A percentile compares a stretch with the other conserved stretches of the same genome.
phyloP scores from a whole-genome alignment of 2,113 vertebrate species.

The Paracanthobrama guichenoti region DNA sequence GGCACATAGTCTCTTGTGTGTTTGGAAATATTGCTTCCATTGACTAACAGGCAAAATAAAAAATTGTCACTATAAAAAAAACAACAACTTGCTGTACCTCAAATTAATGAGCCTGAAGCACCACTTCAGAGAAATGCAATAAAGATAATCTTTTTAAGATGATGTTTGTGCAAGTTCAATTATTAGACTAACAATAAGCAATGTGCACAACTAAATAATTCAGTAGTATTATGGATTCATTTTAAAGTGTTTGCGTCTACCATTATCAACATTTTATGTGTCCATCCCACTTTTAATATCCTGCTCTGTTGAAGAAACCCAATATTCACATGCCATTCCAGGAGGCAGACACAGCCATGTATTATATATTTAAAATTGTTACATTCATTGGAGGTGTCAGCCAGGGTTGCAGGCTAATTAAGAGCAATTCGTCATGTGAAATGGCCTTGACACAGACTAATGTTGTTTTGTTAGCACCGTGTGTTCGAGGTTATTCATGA shows the following conservation, averaged over 20 bases:
- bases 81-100: neutral
- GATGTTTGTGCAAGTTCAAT: neutral
- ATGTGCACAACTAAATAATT: neutral
- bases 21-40: neutral
- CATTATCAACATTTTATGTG: neutral
- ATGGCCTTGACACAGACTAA: conserved; percentile 10
- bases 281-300: neutral
- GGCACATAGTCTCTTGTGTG: neutral
- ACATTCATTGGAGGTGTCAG: neutral
- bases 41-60: neutral
- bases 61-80: neutral
- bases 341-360: neutral
- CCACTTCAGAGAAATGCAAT: conserved; percentile 13
- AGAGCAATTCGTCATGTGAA: conserved; percentile 16
- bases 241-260: neutral
- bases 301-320: neutral
- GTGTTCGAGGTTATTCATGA: conserved; percentile 25
- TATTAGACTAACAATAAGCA: neutral
- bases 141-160: neutral
- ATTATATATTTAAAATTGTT: neutral
- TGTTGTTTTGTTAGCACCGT: conserved; percentile 1
- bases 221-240: neutral
- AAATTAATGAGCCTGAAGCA: neutral
- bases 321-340: neutral
- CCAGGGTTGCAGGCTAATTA: neutral